Evolutionary conservation across 2,113 vertebrate species (phyloP).

Genomic region (Pantherophis guttatus): DNA sequence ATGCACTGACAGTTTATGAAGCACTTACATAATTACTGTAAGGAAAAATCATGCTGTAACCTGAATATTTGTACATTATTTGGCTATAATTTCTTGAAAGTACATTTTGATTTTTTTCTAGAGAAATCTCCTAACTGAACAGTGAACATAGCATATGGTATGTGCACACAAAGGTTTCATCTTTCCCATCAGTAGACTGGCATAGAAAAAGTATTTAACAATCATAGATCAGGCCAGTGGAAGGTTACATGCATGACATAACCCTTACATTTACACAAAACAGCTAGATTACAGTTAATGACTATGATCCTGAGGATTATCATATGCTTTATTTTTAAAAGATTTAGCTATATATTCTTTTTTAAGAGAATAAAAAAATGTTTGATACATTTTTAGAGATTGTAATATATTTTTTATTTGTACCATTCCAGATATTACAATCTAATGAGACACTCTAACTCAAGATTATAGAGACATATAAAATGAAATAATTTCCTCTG

Average conservation of each 20-base stretch:
- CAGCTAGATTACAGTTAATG: neutral
- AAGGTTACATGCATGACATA: neutral
- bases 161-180: neutral
- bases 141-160: neutral
- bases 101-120: neutral
- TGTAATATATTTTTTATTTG: neutral
- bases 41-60: neutral
- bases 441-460: neutral
- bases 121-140: neutral
- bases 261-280: neutral
- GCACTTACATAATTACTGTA: slow-evolving; percentile 1
- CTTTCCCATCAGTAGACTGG: neutral
- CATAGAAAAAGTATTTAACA: neutral
- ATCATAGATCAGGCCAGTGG: neutral
- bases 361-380: neutral
- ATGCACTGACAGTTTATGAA: slow-evolving; percentile 5
- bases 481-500: slow-evolving; percentile 29
- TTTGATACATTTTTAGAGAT: neutral
- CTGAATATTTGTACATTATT: neutral
- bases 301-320: neutral
- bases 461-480: slow-evolving; percentile 6
- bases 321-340: neutral
- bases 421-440: neutral
- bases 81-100: neutral
- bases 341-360: neutral